Conservation (phyloP, 2,797 vertebrate species). For the Falco peregrinus region DNA sequence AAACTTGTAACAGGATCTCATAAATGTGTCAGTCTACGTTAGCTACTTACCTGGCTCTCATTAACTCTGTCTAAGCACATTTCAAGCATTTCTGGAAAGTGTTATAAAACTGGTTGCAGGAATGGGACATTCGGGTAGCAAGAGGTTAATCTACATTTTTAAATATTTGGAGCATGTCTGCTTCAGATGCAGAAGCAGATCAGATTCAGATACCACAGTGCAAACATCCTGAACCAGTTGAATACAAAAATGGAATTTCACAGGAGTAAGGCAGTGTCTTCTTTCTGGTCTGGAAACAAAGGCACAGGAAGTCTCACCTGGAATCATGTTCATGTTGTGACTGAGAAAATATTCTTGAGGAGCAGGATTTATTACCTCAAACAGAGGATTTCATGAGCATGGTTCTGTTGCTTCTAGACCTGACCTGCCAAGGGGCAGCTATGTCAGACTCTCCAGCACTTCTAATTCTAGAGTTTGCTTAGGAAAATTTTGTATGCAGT, state of each 20-base stretch:
- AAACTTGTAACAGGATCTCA: background rate
- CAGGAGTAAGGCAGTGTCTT: accelerated
- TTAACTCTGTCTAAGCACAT: background rate
- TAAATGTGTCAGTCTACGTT: background rate
- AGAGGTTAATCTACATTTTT: background rate
- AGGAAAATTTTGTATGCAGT: background rate
- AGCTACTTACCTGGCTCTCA: background rate
- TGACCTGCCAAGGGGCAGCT: background rate
- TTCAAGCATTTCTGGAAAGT: background rate
- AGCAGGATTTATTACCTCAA: background rate
- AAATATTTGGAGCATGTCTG: background rate
- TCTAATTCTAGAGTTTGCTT: background rate
- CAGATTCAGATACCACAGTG: background rate
- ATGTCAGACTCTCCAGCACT: background rate
- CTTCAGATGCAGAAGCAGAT: background rate
- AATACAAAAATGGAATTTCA: background rate
- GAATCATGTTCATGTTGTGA: background rate
- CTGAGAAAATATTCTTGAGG: background rate
- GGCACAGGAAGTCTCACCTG: background rate
- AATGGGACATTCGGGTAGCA: background rate
- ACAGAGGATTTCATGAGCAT: background rate
- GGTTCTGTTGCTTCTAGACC: background rate
- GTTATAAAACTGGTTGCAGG: background rate
- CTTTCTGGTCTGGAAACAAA: background rate
- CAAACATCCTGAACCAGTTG: background rate